Conservation (phyloP, 2,888 invertebrate genomes). For the Scelioninae gen. 2 region DNA sequence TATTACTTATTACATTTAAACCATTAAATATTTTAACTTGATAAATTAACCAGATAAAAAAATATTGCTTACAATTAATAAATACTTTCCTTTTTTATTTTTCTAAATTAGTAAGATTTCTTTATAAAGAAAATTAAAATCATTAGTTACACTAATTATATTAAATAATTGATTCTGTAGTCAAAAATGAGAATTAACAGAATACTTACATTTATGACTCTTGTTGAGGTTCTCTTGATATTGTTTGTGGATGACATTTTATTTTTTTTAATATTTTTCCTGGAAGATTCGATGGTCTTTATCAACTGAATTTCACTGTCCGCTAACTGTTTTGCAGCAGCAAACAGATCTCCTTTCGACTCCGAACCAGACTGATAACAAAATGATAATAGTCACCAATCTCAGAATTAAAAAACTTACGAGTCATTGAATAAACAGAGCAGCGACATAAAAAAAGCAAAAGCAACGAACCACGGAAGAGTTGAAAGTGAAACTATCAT, state of each 20-base stretch:
- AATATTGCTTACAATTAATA: no score
- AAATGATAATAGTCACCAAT: constrained; percentile 8
- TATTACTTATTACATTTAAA: no score
- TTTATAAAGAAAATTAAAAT: no score
- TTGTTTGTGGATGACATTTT: constrained; percentile 63
- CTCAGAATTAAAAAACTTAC: neutral
- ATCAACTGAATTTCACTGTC: constrained; percentile 71
- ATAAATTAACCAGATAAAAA: no score
- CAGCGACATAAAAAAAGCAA: neutral
- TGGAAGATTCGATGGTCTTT: constrained; percentile 68
- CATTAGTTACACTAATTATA: no score
- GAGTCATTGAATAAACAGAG: constrained; percentile 6
- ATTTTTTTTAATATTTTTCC: constrained; percentile 51
- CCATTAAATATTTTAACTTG: no score
- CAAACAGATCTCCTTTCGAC: constrained; percentile 65
- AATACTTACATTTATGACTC: constrained; percentile 66
- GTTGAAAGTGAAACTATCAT: constrained; percentile 33
- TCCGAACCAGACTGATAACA: constrained; percentile 66
- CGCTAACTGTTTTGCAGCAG: constrained; percentile 70
- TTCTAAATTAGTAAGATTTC: no score
- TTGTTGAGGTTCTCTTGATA: constrained; percentile 64
- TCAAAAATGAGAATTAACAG: no score
- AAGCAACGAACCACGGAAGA: constrained; percentile 1
- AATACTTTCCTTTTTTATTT: no score
- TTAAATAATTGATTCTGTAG: no score